A percentile compares a stretch with the other conserved stretches of the same genome.
Conservation (phyloP, 2,797 vertebrate species). For the Aulostomus chinensis region DNA sequence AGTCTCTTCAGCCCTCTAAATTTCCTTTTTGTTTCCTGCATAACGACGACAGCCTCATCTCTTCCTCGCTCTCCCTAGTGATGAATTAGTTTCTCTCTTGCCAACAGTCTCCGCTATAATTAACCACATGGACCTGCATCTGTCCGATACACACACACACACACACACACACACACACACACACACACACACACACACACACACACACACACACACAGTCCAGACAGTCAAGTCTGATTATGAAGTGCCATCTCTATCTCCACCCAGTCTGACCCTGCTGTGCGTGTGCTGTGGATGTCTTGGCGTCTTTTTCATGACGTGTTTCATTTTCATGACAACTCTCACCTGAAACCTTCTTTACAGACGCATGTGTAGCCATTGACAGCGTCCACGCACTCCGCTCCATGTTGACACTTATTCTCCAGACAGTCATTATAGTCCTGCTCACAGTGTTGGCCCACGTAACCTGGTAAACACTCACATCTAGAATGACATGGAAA, state of each 20-base stretch:
- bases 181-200: constrained; percentile 9
- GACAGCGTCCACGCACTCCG: constrained; percentile 88
- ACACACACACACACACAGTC: constrained; percentile 29
- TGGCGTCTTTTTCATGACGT: too few species aligned
- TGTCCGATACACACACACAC: constrained; percentile 33
- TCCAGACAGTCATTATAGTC: constrained; percentile 89
- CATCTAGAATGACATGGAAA: constrained; percentile 79
- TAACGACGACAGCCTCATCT: constrained; percentile 1
- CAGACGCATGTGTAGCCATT: constrained; percentile 94
- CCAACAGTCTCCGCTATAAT: constrained; percentile 72
- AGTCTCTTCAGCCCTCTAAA: neutral
- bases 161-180: constrained; percentile 14
- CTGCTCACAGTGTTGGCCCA: constrained; percentile 89
- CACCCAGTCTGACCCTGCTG: constrained; percentile 47
- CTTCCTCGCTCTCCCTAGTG: constrained; percentile 37
- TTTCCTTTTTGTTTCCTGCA: constrained; percentile 9
- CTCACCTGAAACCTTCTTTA: constrained; percentile 93
- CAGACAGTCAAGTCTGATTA: constrained; percentile 71
- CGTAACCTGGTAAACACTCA: constrained; percentile 91
- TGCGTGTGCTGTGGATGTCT: constrained; percentile 15
- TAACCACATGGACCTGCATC: constrained; percentile 78
- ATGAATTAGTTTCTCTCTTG: constrained; percentile 62
- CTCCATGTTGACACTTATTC: constrained; percentile 92
- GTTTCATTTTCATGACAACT: constrained; percentile 11
- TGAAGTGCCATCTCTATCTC: constrained; percentile 73